Conservation (phyloP, 53 echinoderm and acorn worm genomes). For the Mesocentrotus franciscanus region DNA sequence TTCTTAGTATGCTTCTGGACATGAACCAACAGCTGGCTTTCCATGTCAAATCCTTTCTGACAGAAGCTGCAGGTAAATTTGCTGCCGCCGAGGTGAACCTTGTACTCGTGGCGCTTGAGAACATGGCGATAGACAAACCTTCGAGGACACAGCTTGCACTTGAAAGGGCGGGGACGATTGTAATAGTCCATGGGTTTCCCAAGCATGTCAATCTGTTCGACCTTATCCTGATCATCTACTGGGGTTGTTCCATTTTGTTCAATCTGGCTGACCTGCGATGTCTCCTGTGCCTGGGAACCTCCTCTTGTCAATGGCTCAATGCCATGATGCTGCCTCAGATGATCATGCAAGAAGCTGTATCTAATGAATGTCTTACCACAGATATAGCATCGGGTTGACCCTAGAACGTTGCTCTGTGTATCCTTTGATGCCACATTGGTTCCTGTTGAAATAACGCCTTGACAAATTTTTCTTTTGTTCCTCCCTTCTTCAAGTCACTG, state of each 20-base stretch:
- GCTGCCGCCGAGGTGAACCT: slow-evolving; percentile 47
- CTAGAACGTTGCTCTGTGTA: neutral
- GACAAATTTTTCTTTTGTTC: neutral
- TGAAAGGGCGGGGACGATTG: slow-evolving; percentile 60
- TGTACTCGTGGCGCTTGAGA: slow-evolving; percentile 19
- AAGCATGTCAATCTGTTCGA: slow-evolving; percentile 60
- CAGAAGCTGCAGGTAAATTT: slow-evolving; percentile 65
- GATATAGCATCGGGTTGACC: slow-evolving; percentile 50
- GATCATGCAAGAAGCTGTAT: slow-evolving; percentile 40
- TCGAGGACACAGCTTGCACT: slow-evolving; percentile 35
- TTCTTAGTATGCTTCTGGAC: slow-evolving; percentile 57
- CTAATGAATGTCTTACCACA: slow-evolving; percentile 54
- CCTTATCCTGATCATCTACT: neutral
- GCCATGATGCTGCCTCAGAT: slow-evolving; percentile 63
- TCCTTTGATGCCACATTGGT: neutral
- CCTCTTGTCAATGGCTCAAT: slow-evolving; percentile 35
- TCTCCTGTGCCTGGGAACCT: neutral
- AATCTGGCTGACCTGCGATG: neutral
- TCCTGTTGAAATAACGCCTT: neutral
- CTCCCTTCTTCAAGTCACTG: slow-evolving; percentile 17
- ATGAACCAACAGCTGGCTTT: slow-evolving; percentile 57
- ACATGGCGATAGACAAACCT: slow-evolving; percentile 17
- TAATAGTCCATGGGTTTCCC: slow-evolving; percentile 62
- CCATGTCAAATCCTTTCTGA: slow-evolving; percentile 48
- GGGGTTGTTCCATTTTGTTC: neutral